Percentiles rank a stretch among this genome's conserved stretches.
Evolutionary conservation across 2,113 vertebrate species (phyloP).

Genomic region (Amblyopsis rosae): DNA sequence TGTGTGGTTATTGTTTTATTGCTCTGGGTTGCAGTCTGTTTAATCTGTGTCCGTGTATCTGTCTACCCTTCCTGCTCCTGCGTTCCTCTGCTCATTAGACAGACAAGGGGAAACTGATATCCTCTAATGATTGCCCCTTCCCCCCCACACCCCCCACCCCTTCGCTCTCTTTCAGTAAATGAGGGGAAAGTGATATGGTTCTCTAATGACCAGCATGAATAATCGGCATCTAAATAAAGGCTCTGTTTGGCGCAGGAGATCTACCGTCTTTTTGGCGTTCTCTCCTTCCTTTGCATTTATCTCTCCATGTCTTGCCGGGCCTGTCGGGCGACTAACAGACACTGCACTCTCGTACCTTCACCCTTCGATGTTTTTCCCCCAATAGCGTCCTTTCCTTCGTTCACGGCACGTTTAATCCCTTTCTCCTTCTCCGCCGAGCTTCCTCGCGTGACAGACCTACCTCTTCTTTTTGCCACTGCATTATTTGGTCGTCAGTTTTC

Average conservation of each 20-base stretch:
- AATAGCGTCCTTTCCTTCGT: conserved; percentile 10
- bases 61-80: conserved; percentile 21
- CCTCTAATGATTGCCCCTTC: conserved; percentile 75
- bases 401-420: background rate
- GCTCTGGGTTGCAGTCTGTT: conserved; percentile 53
- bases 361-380: background rate
- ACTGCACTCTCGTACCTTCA: conserved; percentile 13
- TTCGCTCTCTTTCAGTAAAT: conserved; percentile 81
- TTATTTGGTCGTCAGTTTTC: conserved; percentile 49
- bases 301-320: conserved; percentile 22
- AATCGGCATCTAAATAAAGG: conserved; percentile 82
- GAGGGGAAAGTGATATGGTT: conserved; percentile 81
- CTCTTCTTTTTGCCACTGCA: conserved; percentile 21
- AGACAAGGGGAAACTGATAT: conserved; percentile 76
- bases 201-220: conserved; percentile 82
- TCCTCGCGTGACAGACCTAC: no score
- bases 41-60: conserved; percentile 24
- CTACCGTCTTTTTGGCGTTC: conserved; percentile 51
- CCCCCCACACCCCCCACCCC: conserved; percentile 12
- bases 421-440: no score
- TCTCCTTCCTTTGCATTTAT: background rate
- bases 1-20: conserved; percentile 58
- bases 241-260: conserved; percentile 71
- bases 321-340: conserved; percentile 14
- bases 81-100: conserved; percentile 66